Percentiles rank a stretch among this genome's conserved stretches.
Evolutionary conservation across 2,797 vertebrate species (phyloP).

Genomic region (Mus spretus): DNA sequence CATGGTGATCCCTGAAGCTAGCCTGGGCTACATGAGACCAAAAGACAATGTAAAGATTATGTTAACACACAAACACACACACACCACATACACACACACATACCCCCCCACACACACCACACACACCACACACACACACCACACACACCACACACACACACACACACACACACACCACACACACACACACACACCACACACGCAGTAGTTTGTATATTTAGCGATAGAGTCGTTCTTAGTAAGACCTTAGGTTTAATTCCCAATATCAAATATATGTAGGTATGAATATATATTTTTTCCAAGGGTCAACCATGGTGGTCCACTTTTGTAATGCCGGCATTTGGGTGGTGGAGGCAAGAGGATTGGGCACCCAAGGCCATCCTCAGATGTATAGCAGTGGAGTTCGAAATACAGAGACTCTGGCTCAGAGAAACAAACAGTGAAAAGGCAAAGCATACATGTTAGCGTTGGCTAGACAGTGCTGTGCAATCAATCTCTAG

Average conservation of each 20-base stretch:
- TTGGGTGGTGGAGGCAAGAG: background rate
- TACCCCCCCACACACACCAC: background rate
- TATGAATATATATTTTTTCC: too few relatives aligned
- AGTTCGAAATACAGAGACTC: background rate
- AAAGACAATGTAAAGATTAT: background rate
- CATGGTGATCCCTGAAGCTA: background rate
- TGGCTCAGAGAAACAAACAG: background rate
- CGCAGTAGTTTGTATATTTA: background rate
- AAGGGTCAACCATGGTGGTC: background rate
- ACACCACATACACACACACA: background rate
- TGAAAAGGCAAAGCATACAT: background rate
- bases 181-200: too few relatives aligned
- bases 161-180: too few relatives aligned
- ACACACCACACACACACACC: background rate
- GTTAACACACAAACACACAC: background rate
- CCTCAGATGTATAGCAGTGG: background rate
- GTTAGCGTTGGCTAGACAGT: background rate
- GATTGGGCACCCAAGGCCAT: background rate
- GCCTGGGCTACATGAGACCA: background rate
- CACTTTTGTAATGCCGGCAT: background rate
- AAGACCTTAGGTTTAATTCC: background rate
- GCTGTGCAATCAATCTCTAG: background rate
- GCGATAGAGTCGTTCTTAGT: background rate
- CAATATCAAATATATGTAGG: background rate
- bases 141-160: too few relatives aligned